Evolutionary conservation across 2,888 invertebrate genomes (phyloP).

Genomic region (Xestia xanthographa): DNA sequence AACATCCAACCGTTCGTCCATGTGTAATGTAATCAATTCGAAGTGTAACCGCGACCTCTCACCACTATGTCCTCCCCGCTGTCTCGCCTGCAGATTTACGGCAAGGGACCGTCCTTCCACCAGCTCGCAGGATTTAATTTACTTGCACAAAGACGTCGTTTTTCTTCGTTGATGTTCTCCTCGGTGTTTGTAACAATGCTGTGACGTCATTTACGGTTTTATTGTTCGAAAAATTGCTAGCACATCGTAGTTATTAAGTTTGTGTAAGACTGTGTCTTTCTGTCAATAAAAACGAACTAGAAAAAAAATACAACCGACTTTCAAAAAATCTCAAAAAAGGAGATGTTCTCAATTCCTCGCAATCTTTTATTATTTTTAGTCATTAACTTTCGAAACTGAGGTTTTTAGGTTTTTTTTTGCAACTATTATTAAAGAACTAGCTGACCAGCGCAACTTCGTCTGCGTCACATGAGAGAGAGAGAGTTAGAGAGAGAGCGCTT

Average conservation of each 20-base stretch:
- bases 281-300: too few relatives aligned
- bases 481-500: too few relatives aligned
- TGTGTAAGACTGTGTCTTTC: background rate
- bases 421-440: too few relatives aligned
- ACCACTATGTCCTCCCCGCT: slow-evolving; percentile 29
- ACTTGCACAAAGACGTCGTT: slow-evolving; percentile 59
- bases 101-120: slow-evolving; percentile 42
- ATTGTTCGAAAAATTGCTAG: background rate
- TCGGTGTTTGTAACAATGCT: slow-evolving; percentile 37
- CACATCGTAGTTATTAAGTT: background rate
- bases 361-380: too few relatives aligned
- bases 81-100: slow-evolving; percentile 64
- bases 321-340: background rate
- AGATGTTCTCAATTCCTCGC: too few relatives aligned
- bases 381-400: too few relatives aligned
- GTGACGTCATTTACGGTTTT: slow-evolving; percentile 10
- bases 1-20: slow-evolving; percentile 10
- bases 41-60: slow-evolving; percentile 38
- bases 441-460: too few relatives aligned
- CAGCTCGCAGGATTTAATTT: slow-evolving; percentile 65
- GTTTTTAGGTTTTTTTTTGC: too few relatives aligned
- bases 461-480: too few relatives aligned
- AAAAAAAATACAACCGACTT: too few relatives aligned
- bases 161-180: slow-evolving; percentile 56
- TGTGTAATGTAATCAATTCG: slow-evolving; percentile 48